A percentile compares a stretch with the other conserved stretches of the same genome.
phyloP scores from a whole-genome alignment of 2,113 vertebrate species.

The Cranoglanis bouderius region DNA sequence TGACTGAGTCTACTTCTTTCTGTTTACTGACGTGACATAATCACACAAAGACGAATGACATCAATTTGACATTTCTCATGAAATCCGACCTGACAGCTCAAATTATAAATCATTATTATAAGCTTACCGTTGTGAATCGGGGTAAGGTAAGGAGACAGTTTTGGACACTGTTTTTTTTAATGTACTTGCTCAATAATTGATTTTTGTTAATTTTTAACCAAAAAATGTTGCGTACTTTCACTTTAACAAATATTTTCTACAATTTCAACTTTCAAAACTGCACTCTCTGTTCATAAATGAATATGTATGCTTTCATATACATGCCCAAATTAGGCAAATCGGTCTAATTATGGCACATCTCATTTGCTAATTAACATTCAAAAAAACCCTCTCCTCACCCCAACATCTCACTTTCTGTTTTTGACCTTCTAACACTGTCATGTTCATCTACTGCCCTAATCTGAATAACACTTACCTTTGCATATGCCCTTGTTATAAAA shows the following conservation, averaged over 20 bases:
- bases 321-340: constrained; percentile 17
- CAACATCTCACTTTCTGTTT: constrained; percentile 12
- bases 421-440: constrained; percentile 6
- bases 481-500: constrained; percentile 9
- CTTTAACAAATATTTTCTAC: background rate
- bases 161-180: no score
- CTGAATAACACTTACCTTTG: background rate
- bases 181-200: no score
- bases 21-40: no score
- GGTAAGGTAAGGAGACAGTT: no score
- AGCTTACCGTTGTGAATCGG: no score
- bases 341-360: constrained; percentile 20
- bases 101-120: no score
- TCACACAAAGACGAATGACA: no score
- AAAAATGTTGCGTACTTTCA: no score
- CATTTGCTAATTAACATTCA: constrained; percentile 20
- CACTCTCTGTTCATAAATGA: background rate
- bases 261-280: background rate
- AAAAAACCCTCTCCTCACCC: background rate
- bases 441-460: constrained; percentile 11
- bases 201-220: no score
- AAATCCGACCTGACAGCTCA: no score
- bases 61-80: no score
- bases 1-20: no score
- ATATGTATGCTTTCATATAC: constrained; percentile 21